These are phyloP conservation scores for Cochlearius cochlearius DNA, from an alignment of 2,113 vertebrate genomes.

Conservation along the genomic window DNA sequence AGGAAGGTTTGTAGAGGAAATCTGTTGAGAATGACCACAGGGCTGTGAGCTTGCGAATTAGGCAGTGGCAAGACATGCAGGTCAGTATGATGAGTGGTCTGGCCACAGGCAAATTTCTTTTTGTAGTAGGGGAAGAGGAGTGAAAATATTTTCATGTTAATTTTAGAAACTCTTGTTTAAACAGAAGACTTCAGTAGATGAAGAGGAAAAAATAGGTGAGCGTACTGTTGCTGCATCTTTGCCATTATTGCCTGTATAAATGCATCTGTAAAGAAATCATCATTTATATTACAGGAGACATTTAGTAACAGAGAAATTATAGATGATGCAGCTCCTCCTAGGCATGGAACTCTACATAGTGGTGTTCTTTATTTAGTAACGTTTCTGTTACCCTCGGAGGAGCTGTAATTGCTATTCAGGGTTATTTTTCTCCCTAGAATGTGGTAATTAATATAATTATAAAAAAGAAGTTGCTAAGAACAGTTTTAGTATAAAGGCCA, in stretches of 20 bases:
- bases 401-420: neutral
- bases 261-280: neutral
- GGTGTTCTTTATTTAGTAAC: neutral
- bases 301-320: neutral
- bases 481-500: neutral
- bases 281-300: neutral
- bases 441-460: slow-evolving; percentile 27
- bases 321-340: neutral
- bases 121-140: neutral
- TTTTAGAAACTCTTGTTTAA: neutral
- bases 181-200: neutral
- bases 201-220: neutral
- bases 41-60: neutral
- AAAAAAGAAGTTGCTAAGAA: slow-evolving; percentile 16
- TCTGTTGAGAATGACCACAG: neutral
- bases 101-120: neutral
- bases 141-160: neutral
- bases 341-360: neutral
- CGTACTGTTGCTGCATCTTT: neutral
- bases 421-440: slow-evolving; percentile 19
- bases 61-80: neutral
- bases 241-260: neutral
- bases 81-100: neutral
- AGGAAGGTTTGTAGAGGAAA: neutral
- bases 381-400: neutral